A percentile compares a stretch with the other conserved stretches of the same genome.
Evolutionary conservation across 1,140 invertebrate species (phyloP).

Genomic region (Callitettix versicolor): DNA sequence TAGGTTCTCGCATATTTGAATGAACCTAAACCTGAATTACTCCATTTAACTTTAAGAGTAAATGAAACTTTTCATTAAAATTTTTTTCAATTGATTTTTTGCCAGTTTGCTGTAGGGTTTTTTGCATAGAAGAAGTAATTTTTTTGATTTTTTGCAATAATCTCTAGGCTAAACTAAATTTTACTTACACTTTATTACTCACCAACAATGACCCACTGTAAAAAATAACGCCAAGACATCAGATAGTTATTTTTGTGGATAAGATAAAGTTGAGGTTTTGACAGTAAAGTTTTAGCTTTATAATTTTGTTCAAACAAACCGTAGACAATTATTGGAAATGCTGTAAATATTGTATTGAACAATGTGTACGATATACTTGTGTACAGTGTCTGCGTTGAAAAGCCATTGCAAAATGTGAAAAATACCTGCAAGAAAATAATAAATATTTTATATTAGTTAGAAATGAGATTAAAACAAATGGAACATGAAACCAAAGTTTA

Average conservation of each 20-base stretch:
- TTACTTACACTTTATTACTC: conserved; percentile 33
- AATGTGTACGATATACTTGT: conserved; percentile 50
- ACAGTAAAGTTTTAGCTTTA: conserved; percentile 44
- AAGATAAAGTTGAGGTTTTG: conserved; percentile 56
- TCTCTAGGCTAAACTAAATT: not conserved
- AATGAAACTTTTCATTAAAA: too few species aligned
- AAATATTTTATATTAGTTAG: conserved; percentile 12
- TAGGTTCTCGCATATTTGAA: too few species aligned
- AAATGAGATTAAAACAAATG: not conserved
- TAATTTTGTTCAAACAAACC: conserved; percentile 61
- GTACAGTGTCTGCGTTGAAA: conserved; percentile 5
- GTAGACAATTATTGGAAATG: conserved; percentile 55
- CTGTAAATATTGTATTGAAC: conserved; percentile 65
- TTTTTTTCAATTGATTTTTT: too few species aligned
- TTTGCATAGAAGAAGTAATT: not conserved
- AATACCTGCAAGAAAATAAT: conserved; percentile 18
- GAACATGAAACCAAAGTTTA: not conserved
- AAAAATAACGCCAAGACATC: conserved; percentile 51
- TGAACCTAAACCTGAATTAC: too few species aligned
- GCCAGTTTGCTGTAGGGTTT: too few species aligned
- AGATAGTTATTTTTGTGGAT: conserved; percentile 50
- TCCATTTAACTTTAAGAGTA: too few species aligned
- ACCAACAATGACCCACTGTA: conserved; percentile 50
- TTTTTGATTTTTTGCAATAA: not conserved
- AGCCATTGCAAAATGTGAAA: conserved; percentile 24